phyloP scores from a whole-genome alignment of 2,797 vertebrate genomes.

The Orestias chungarensis region DNA sequence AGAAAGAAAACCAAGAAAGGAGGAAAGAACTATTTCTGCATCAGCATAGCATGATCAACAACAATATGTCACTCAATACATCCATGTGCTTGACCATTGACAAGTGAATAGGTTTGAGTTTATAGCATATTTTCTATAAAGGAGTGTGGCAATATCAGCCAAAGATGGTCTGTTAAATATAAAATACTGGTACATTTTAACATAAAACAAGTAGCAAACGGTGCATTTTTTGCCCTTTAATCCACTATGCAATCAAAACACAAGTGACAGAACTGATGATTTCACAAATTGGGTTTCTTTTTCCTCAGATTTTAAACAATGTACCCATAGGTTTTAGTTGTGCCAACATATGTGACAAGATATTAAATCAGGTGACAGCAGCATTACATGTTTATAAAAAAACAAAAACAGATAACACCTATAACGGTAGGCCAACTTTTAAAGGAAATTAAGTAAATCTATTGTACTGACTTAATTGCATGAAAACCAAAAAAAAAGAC shows the following conservation, averaged over 20 bases:
- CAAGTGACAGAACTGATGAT: background rate
- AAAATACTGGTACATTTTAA: background rate
- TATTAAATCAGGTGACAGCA: background rate
- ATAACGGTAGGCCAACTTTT: background rate
- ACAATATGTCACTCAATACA: too few species aligned
- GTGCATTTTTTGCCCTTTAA: background rate
- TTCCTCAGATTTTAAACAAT: background rate
- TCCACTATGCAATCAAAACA: background rate
- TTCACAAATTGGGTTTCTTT: background rate
- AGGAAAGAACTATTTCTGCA: too few species aligned
- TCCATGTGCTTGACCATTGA: too few species aligned
- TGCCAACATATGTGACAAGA: background rate
- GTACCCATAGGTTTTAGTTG: background rate
- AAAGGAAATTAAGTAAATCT: too few species aligned
- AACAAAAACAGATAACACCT: background rate
- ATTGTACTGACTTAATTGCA: too few species aligned
- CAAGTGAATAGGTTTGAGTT: too few species aligned
- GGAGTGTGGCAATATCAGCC: background rate
- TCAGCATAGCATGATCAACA: too few species aligned
- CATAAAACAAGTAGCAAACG: background rate
- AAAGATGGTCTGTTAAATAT: background rate
- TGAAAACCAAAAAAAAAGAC: too few species aligned
- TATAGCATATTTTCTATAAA: too few species aligned
- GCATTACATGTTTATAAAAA: background rate
- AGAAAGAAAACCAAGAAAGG: too few species aligned